Conservation (phyloP, 2,113 vertebrate species). For the Cichladusa arquata region DNA sequence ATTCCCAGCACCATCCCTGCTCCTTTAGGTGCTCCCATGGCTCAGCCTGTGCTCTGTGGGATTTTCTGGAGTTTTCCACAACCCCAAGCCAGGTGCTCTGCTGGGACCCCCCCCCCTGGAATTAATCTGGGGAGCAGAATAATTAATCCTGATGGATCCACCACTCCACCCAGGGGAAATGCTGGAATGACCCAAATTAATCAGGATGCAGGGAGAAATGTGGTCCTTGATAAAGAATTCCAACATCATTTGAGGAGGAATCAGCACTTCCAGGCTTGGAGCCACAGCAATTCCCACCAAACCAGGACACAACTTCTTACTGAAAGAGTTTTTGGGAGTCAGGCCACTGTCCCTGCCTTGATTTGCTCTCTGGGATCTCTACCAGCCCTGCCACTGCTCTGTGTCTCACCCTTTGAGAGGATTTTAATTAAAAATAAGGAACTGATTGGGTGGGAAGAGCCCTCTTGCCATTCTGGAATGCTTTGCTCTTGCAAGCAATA, state of each 20-base stretch:
- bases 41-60: neutral
- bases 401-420: neutral
- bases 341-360: neutral
- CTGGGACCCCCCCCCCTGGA: neutral
- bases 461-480: neutral
- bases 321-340: neutral
- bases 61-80: neutral
- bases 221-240: no score
- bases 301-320: no score
- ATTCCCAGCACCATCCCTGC: neutral
- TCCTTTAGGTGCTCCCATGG: neutral
- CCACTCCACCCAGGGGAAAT: neutral
- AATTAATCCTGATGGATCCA: neutral
- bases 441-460: neutral
- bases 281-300: neutral
- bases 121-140: neutral
- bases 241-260: neutral
- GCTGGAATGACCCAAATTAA: neutral
- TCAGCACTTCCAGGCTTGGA: neutral
- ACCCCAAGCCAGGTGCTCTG: neutral
- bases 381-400: neutral
- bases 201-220: rapidly evolving
- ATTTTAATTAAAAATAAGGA: neutral
- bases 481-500: neutral
- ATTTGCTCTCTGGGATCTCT: neutral